phyloP scores from a whole-genome alignment of 2,888 invertebrate species.

The Xylophagus ater region DNA sequence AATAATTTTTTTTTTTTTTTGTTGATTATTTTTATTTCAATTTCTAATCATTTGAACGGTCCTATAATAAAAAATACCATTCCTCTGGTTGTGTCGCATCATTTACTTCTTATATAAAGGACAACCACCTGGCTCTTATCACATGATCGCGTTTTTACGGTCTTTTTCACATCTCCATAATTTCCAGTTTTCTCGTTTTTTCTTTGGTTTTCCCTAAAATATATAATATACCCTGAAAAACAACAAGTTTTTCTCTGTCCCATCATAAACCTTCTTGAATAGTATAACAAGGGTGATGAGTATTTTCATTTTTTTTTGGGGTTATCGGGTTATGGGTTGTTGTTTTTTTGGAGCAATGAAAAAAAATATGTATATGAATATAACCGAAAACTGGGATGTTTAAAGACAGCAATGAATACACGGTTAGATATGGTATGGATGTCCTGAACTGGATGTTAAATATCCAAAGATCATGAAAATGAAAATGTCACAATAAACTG shows the following conservation, averaged over 20 bases:
- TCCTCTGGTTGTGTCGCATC: background rate
- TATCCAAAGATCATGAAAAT: slow-evolving; percentile 7
- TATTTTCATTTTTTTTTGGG: slow-evolving; percentile 11
- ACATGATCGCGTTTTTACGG: slow-evolving; percentile 17
- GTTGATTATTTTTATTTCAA: slow-evolving; percentile 11
- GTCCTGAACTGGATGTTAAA: too few relatives aligned
- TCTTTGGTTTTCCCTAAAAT: too few relatives aligned
- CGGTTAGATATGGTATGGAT: too few relatives aligned
- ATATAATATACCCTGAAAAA: too few relatives aligned
- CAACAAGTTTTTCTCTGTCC: too few relatives aligned
- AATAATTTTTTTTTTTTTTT: slow-evolving; percentile 2
- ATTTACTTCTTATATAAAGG: background rate
- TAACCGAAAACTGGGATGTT: too few relatives aligned
- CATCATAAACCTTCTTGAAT: too few relatives aligned
- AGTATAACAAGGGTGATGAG: too few relatives aligned
- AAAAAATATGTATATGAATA: too few relatives aligned
- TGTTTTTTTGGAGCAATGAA: too few relatives aligned
- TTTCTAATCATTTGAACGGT: slow-evolving; percentile 9
- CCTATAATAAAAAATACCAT: background rate
- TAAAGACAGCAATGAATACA: too few relatives aligned
- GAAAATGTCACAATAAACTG: slow-evolving; percentile 16
- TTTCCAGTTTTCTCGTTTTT: too few relatives aligned
- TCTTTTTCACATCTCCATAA: slow-evolving; percentile 10
- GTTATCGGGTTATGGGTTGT: slow-evolving; percentile 6
- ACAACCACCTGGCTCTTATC: slow-evolving; percentile 18